phyloP scores from a whole-genome alignment of 2,888 invertebrate species.

The Lysandra bellargus region DNA sequence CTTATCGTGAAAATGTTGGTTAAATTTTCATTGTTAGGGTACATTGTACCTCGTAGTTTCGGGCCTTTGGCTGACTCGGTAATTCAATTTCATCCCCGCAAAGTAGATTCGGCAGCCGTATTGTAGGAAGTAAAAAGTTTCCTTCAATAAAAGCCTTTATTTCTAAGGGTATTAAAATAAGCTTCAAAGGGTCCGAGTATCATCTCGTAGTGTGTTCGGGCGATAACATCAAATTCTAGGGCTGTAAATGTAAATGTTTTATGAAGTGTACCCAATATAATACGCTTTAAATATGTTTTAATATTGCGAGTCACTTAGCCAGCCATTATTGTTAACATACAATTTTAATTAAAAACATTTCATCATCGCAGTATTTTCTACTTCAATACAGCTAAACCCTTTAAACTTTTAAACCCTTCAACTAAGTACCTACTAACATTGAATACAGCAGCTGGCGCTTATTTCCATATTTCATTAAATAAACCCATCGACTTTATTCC shows the following conservation, averaged over 20 bases:
- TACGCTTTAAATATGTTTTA: not conserved
- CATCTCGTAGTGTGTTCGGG: not conserved
- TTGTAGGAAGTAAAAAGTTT: constrained; percentile 53
- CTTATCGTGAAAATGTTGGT: constrained; percentile 34
- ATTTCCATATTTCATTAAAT: constrained; percentile 15
- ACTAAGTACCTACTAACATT: not conserved
- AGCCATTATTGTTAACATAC: not conserved
- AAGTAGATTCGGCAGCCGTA: constrained; percentile 48
- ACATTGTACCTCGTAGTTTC: constrained; percentile 12
- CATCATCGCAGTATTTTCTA: not conserved
- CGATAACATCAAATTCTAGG: not conserved
- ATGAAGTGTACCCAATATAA: not conserved
- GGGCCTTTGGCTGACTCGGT: constrained; percentile 50
- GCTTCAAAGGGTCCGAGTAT: not conserved
- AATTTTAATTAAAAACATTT: not conserved
- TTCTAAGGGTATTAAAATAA: constrained; percentile 24
- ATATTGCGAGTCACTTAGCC: not conserved
- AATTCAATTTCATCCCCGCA: constrained; percentile 60
- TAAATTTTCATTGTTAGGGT: constrained; percentile 33
- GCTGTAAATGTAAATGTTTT: not conserved
- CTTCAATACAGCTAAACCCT: not conserved
- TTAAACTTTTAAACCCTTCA: constrained; percentile 1
- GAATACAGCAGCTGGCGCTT: constrained; percentile 9
- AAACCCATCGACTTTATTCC: constrained; percentile 9
- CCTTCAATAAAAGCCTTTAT: constrained; percentile 38